Percentiles rank a stretch among this genome's conserved stretches.
These are phyloP conservation scores for Sycophila sp. DNA, from an alignment of 1,140 invertebrate genomes.

Conservation along the genomic window DNA sequence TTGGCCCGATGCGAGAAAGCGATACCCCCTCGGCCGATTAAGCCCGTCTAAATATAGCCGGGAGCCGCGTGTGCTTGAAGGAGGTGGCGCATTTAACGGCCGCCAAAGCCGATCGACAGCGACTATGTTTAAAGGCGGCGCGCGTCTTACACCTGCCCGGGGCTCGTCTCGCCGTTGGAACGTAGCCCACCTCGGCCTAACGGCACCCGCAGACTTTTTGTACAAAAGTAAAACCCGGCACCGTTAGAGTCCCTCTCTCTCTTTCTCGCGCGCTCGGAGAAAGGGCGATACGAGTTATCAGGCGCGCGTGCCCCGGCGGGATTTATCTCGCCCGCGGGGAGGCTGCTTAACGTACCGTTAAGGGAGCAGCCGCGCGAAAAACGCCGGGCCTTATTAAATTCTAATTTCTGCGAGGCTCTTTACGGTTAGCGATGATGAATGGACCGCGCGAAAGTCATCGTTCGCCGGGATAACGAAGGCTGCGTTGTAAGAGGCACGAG, in stretches of 20 bases:
- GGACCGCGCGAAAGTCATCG: too few relatives aligned
- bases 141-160: not conserved
- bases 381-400: conserved; percentile 8
- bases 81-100: not conserved
- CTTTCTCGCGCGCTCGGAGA: not conserved
- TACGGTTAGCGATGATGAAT: conserved; percentile 2
- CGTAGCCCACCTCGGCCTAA: conserved; percentile 52
- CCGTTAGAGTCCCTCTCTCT: conserved; percentile 53
- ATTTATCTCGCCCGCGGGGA: not conserved
- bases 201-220: conserved; percentile 54
- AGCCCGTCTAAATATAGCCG: too few relatives aligned
- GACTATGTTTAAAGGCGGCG: not conserved
- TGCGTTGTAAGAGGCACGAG: too few relatives aligned
- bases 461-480: too few relatives aligned
- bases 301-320: not conserved
- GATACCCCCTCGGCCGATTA: too few relatives aligned
- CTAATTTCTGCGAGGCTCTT: not conserved
- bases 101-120: not conserved
- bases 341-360: not conserved
- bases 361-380: not conserved
- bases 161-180: conserved; percentile 43
- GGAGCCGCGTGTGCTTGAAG: not conserved
- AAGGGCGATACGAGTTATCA: conserved; percentile 1
- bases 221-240: conserved; percentile 54
- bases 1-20: too few relatives aligned